Evolutionary conservation across 2,888 invertebrate genomes (phyloP).

Genomic region (Agonum fuliginosum): DNA sequence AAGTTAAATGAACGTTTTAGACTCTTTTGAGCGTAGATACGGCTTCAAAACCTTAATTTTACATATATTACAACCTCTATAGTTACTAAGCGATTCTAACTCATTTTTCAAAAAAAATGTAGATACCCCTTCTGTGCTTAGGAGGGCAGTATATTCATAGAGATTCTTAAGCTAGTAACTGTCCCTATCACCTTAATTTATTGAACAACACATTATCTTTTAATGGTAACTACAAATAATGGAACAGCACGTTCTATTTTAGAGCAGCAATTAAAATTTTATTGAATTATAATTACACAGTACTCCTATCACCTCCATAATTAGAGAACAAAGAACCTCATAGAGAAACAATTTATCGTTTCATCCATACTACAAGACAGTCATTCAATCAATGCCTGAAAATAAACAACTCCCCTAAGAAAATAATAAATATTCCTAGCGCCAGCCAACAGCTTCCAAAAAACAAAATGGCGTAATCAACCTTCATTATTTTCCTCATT

Average conservation of each 20-base stretch:
- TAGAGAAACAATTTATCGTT: slow-evolving; percentile 1
- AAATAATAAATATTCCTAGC: slow-evolving; percentile 37
- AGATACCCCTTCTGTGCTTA: no score
- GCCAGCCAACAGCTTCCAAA: slow-evolving; percentile 6
- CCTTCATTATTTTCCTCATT: slow-evolving; percentile 15
- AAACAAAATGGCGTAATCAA: slow-evolving; percentile 25
- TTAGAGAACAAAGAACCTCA: slow-evolving; percentile 10
- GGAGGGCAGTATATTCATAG: no score
- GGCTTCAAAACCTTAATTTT: no score
- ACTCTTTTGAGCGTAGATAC: no score
- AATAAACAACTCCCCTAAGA: background rate
- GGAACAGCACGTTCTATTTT: slow-evolving; percentile 1
- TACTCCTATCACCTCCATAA: slow-evolving; percentile 1
- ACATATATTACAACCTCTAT: no score
- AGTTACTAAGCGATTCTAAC: no score
- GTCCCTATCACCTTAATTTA: no score
- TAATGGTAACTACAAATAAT: no score
- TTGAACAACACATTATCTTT: no score
- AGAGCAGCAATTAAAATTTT: background rate
- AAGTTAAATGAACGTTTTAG: no score
- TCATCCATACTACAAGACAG: background rate
- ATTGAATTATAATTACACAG: slow-evolving; percentile 8
- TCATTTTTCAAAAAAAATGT: no score
- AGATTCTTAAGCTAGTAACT: no score
- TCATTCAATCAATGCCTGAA: background rate